Evolutionary conservation across 2,113 vertebrate species (phyloP).

Genomic region (Catharus fuscescens): DNA sequence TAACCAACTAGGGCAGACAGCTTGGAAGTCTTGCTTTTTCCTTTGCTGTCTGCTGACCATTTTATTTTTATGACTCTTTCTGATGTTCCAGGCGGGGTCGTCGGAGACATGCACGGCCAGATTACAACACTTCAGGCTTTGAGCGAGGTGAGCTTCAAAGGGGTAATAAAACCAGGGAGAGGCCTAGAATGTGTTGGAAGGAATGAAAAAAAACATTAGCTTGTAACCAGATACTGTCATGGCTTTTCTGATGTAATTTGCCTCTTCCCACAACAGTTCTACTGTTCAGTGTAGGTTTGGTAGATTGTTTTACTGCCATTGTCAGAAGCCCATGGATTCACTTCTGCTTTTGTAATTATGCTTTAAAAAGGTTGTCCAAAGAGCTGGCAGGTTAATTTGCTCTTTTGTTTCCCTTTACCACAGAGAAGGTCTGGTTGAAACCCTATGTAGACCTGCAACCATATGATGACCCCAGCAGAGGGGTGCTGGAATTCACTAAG

Average conservation of each 20-base stretch:
- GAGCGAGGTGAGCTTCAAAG: conserved; percentile 60
- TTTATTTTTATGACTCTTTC: neutral
- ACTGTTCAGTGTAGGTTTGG: neutral
- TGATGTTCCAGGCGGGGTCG: conserved; percentile 14
- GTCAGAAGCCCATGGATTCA: neutral
- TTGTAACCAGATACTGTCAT: neutral
- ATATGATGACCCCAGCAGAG: conserved; percentile 78
- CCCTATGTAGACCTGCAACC: conserved; percentile 82
- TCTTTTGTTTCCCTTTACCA: neutral
- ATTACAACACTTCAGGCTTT: conserved; percentile 54
- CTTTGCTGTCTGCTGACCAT: neutral
- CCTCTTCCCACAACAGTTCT: neutral
- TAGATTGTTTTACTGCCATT: neutral
- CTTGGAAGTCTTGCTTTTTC: neutral
- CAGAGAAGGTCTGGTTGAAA: conserved; percentile 81
- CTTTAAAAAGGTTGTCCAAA: neutral
- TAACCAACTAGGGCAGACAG: neutral
- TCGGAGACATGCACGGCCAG: conserved; percentile 36
- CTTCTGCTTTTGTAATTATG: neutral
- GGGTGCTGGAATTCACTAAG: conserved; percentile 77
- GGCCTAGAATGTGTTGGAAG: neutral
- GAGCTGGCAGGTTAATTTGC: neutral
- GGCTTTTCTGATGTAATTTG: neutral
- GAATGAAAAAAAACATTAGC: neutral
- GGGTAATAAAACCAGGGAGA: neutral